These are phyloP conservation scores for Phocoena sinus DNA, from an alignment of 2,113 vertebrate genomes.

Conservation along the genomic window DNA sequence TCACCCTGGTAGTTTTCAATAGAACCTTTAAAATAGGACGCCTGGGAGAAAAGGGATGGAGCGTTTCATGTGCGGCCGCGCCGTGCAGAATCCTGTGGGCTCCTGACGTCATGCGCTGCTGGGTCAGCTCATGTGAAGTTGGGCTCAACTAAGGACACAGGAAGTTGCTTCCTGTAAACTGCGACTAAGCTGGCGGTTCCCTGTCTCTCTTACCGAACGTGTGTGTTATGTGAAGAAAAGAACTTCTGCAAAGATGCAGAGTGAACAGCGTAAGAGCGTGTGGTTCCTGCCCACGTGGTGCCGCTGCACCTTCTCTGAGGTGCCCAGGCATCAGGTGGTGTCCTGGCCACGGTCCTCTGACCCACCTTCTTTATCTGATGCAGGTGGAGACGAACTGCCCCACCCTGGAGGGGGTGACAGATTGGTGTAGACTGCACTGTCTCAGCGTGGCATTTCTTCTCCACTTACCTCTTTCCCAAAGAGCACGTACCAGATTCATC, in stretches of 20 bases:
- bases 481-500: conserved; percentile 57
- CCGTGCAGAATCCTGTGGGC: too few relatives aligned
- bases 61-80: neutral
- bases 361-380: neutral
- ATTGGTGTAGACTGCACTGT: conserved; percentile 73
- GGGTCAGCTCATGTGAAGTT: neutral
- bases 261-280: neutral
- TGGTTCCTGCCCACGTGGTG: neutral
- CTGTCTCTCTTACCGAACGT: neutral
- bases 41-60: neutral
- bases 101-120: neutral
- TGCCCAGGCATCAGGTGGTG: too few relatives aligned
- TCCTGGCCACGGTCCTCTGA: neutral
- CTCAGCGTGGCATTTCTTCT: conserved; percentile 67
- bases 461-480: conserved; percentile 71
- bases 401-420: conserved; percentile 60
- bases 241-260: neutral
- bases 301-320: too few relatives aligned
- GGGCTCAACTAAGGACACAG: neutral
- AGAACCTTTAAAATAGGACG: neutral
- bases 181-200: neutral
- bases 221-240: neutral
- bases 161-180: neutral
- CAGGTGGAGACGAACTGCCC: neutral
- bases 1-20: neutral